Percentiles rank a stretch among this genome's conserved stretches.
phyloP scores from a whole-genome alignment of 2,888 invertebrate species.

The Drosophila recens region DNA sequence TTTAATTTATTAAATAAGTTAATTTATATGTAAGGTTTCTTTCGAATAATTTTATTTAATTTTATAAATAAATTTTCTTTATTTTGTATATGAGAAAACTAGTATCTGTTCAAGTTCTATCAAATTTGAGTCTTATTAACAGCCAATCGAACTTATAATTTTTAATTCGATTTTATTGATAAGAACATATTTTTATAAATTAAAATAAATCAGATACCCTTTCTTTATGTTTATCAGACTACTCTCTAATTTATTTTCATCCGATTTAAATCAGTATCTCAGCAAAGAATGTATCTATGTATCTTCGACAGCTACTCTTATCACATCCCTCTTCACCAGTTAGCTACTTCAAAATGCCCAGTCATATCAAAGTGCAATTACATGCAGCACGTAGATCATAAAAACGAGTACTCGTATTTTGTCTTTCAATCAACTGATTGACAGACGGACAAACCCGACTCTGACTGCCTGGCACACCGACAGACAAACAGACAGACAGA shows the following conservation, averaged over 20 bases:
- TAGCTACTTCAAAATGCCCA: conserved; percentile 47
- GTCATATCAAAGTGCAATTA: conserved; percentile 58
- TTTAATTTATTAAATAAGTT: background rate
- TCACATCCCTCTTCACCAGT: background rate
- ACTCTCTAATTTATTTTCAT: too few relatives aligned
- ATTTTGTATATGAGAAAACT: background rate
- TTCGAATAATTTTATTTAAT: background rate
- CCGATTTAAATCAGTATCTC: too few relatives aligned
- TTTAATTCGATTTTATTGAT: background rate
- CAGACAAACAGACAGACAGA: conserved; percentile 10
- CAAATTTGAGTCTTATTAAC: too few relatives aligned
- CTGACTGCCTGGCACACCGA: too few relatives aligned
- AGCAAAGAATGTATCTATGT: background rate
- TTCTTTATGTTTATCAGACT: background rate
- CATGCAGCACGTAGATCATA: conserved; percentile 68
- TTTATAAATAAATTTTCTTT: background rate
- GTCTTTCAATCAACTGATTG: conserved; percentile 44
- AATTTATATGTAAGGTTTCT: background rate
- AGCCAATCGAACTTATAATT: too few relatives aligned
- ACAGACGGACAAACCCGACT: conserved; percentile 4
- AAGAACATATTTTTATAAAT: background rate
- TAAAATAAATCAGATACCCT: background rate
- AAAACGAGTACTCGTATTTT: conserved; percentile 42
- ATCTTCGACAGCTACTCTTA: conserved; percentile 21
- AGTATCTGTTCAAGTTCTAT: too few relatives aligned